Evolutionary conservation across 2,113 vertebrate species (phyloP), one percentile per base, ranked within the genome.

Genomic region (Percina caprodes): DNA sequence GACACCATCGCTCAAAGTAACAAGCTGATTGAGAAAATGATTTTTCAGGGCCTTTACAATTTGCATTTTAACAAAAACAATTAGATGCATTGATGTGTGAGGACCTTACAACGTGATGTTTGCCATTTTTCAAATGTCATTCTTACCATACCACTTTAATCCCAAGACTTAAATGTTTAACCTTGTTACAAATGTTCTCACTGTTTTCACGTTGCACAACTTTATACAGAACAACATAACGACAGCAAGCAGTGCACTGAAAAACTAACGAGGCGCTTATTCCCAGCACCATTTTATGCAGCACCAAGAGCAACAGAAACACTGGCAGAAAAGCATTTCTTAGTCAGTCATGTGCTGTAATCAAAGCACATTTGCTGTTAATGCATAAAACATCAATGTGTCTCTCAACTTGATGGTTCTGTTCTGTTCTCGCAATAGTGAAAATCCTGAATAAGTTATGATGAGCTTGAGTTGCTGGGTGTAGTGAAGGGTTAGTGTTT

Each of bases 381-480:
- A 87, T 79, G 62, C 75, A 81, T 73, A 66, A 89, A 84, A 91
- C 82, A 86, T 77, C 45, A 77, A 60, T 15, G 62, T 82, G 51
- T 75, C 77, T 80, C 62, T 10, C 42, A 63, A 66, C 26, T 74
- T 82, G 72, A 77, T 79, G 35, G 16, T 76, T 84, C 24, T 71
- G 56, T 66, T 85, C 65, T 56, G 63, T 61, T 55, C 68, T 60
- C 49, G 54, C 79, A 74, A n/a, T 73, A n/a, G 33, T 67, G 72
- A 70, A 39, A 73, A 70, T 77, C 21, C 63, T 65, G 80, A 79
- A 63, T 73, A 52, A 67, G 79, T 88, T 58, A 74, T 74, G 82
- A 85, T 69, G 81, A 83, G 80, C 49, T 77, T 62, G 52, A 78
- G 68, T 79, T 83, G 39, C 69, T 62, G 82, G 63, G 26, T 52